Conservation (phyloP, 2,888 invertebrate species). For the Hyposoter dolosus region DNA sequence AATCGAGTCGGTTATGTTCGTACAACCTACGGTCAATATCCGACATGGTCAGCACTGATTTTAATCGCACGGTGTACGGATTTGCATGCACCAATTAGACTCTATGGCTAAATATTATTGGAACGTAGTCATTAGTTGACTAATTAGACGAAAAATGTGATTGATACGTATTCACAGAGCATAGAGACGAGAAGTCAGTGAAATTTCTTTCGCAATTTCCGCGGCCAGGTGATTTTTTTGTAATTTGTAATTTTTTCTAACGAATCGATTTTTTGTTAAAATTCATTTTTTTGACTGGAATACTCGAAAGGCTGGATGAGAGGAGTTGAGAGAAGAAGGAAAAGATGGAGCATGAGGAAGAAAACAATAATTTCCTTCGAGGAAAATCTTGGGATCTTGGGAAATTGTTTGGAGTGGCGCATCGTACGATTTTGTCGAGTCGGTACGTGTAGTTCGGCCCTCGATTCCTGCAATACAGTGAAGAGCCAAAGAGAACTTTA, state of each 20-base stretch:
- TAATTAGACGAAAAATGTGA: not conserved
- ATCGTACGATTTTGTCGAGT: conserved; percentile 42
- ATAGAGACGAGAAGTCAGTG: not conserved
- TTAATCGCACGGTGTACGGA: conserved; percentile 33
- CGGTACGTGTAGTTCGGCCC: conserved; percentile 25
- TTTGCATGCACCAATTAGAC: conserved; percentile 50
- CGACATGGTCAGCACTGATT: conserved; percentile 35
- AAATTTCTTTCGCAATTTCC: not conserved
- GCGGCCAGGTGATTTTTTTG: no score
- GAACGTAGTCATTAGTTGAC: conserved; percentile 23
- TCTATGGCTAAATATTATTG: conserved; percentile 17
- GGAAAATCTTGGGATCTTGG: conserved; percentile 54
- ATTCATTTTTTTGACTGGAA: not conserved
- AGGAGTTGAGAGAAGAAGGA: conserved; percentile 4
- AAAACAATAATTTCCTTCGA: conserved; percentile 52
- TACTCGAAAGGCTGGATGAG: not conserved
- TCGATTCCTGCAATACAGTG: conserved; percentile 21
- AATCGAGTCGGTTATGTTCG: conserved; percentile 23
- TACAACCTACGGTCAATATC: conserved; percentile 40
- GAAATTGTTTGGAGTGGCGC: conserved; percentile 54
- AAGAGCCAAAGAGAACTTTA: conserved; percentile 50
- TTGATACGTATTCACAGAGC: not conserved
- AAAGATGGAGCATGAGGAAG: conserved; percentile 33
- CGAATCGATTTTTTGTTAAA: not conserved
- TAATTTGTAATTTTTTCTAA: no score